phyloP scores from a whole-genome alignment of 2,888 invertebrate genomes.

The Suillia variegata region DNA sequence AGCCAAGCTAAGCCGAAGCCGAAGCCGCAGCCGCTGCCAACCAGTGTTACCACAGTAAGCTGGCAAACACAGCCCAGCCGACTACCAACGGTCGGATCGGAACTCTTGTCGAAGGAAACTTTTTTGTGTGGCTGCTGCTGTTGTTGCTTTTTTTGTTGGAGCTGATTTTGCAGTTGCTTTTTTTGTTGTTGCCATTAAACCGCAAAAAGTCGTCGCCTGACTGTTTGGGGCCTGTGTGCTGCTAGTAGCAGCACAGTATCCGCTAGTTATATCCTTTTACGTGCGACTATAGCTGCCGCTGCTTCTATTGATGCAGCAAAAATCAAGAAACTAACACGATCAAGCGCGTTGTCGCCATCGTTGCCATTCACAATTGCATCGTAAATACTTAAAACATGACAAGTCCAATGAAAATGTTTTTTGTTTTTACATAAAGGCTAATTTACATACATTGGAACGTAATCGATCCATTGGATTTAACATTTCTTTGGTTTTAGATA shows the following conservation, averaged over 20 bases:
- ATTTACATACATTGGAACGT: too few species aligned
- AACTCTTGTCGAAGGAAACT: conserved; percentile 8
- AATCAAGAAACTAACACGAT: background rate
- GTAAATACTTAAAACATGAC: too few species aligned
- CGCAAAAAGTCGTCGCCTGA: conserved; percentile 37
- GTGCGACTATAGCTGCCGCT: background rate
- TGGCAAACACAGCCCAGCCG: background rate
- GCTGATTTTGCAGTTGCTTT: conserved; percentile 34
- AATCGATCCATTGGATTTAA: too few species aligned
- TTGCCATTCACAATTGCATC: conserved; percentile 15
- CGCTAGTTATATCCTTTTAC: background rate
- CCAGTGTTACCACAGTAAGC: background rate
- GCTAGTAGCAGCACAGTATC: too few species aligned
- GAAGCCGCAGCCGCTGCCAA: conserved; percentile 6
- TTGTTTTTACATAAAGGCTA: too few species aligned
- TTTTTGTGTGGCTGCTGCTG: conserved; percentile 34
- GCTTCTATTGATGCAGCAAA: background rate
- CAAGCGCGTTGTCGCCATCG: background rate
- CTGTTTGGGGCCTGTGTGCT: background rate
- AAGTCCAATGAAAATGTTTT: conserved; percentile 27
- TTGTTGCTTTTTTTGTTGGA: conserved; percentile 13
- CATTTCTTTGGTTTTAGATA: too few species aligned
- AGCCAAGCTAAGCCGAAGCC: too few species aligned
- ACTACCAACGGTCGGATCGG: conserved; percentile 3
- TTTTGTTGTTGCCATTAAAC: conserved; percentile 42